Percentiles rank a stretch among this genome's conserved stretches.
Conservation (phyloP, 2,797 vertebrate genomes). For the Telmatherina bonti region DNA sequence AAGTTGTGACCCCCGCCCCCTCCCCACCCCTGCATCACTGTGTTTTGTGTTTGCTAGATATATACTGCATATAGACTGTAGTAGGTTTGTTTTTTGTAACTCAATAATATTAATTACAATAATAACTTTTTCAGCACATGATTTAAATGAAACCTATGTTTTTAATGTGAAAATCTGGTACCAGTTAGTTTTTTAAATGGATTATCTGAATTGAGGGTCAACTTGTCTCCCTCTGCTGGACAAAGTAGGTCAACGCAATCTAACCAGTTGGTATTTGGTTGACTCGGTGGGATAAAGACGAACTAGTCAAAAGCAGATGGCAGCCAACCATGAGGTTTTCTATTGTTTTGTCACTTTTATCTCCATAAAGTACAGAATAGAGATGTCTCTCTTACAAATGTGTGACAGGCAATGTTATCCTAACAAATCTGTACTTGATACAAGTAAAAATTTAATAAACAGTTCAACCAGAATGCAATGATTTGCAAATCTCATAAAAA, state of each 20-base stretch:
- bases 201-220: background rate
- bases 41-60: constrained; percentile 38
- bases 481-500: background rate
- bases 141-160: background rate
- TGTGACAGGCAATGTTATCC: background rate
- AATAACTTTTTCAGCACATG: background rate
- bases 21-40: constrained; percentile 10
- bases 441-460: background rate
- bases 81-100: background rate
- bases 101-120: background rate
- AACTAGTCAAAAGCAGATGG: background rate
- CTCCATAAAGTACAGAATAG: background rate
- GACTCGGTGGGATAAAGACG: background rate
- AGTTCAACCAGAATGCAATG: background rate
- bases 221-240: background rate
- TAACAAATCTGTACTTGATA: background rate
- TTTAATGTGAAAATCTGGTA: background rate
- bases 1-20: constrained; percentile 62
- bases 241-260: background rate
- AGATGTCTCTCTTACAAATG: background rate
- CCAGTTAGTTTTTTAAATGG: background rate
- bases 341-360: background rate
- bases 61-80: constrained; percentile 1
- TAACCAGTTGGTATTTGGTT: background rate
- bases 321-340: background rate